Conservation (phyloP, 2,113 vertebrate genomes). For the Prietella phreatophila region DNA sequence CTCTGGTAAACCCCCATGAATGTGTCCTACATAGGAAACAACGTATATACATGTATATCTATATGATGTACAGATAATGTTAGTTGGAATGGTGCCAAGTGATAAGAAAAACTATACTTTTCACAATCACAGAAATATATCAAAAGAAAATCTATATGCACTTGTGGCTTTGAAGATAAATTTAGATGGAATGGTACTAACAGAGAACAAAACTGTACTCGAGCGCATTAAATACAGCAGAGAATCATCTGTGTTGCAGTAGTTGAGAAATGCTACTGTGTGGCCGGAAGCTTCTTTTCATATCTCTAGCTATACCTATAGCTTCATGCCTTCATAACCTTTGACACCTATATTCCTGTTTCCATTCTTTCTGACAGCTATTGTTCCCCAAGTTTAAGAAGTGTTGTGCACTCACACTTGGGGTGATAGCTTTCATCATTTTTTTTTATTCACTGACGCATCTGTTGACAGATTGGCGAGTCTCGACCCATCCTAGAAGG, state of each 20-base stretch:
- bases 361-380: not conserved
- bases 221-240: not conserved
- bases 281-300: not conserved
- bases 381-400: not conserved
- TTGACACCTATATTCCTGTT: not conserved
- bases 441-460: no score
- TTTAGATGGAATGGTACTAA: not conserved
- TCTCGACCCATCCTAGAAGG: no score
- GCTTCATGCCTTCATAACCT: not conserved
- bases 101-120: not conserved
- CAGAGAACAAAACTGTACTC: not conserved
- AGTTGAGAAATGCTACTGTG: not conserved
- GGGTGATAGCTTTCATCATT: slow-evolving; percentile 21
- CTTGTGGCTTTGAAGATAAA: not conserved
- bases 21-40: slow-evolving; percentile 9
- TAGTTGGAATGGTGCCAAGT: not conserved
- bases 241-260: not conserved
- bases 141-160: not conserved
- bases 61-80: slow-evolving; percentile 6
- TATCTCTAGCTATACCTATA: not conserved
- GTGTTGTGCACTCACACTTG: not conserved
- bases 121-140: not conserved
- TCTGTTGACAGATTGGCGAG: no score
- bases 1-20: slow-evolving; percentile 1
- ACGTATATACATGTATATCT: not conserved